These are phyloP conservation scores for Microtus montanus DNA, from an alignment of 2,113 vertebrate genomes.

Conservation along the genomic window DNA sequence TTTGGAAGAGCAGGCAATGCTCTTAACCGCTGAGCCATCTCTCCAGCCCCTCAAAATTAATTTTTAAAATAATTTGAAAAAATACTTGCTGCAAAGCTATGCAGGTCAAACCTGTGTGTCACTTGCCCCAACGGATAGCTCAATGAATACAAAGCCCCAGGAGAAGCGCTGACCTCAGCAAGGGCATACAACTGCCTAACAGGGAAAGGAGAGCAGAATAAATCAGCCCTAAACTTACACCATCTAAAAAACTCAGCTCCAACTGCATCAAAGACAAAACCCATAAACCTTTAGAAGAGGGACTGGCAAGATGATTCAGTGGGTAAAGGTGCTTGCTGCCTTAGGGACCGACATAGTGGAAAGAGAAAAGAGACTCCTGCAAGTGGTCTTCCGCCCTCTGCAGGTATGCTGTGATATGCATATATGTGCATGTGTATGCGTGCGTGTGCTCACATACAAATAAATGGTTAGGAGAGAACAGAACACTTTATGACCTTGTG, in stretches of 20 bases:
- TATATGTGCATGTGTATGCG: too few species aligned
- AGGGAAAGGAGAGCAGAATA: neutral
- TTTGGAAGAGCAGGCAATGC: too few species aligned
- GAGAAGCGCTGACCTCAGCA: neutral
- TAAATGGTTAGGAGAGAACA: neutral
- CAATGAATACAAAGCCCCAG: neutral
- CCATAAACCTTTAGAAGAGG: neutral
- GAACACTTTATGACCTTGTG: neutral
- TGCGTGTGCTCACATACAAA: too few species aligned
- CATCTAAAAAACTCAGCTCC: neutral
- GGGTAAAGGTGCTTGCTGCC: neutral
- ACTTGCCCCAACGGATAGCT: neutral
- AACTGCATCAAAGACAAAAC: neutral
- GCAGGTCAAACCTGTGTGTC: neutral
- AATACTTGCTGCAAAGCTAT: neutral
- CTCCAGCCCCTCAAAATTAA: neutral
- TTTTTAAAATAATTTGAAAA: neutral
- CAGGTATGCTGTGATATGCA: neutral
- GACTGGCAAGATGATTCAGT: neutral
- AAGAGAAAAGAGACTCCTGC: too few species aligned
- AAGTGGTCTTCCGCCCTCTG: neutral
- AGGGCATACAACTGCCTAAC: neutral
- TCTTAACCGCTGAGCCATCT: too few species aligned
- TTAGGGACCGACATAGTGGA: neutral
- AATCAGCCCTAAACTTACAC: neutral